A percentile compares a stretch with the other conserved stretches of the same genome.
Conservation (phyloP, 2,797 vertebrate genomes). For the Acanthurus tractus region DNA sequence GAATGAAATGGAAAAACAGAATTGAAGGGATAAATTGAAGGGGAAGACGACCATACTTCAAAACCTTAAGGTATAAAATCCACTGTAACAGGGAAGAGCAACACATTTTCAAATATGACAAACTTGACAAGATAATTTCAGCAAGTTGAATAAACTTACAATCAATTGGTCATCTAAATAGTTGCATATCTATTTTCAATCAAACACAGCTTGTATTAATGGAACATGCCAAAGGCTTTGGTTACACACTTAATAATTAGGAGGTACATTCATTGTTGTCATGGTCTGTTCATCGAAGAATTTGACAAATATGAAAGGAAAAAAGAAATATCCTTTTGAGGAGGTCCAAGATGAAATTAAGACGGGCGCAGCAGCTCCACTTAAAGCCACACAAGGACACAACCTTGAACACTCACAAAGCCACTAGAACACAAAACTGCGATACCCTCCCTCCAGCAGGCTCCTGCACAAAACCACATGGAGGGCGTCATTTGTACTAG, state of each 20-base stretch:
- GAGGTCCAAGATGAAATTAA: background rate
- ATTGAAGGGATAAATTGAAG: no score
- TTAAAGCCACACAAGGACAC: background rate
- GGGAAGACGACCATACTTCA: no score
- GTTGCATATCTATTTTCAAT: no score
- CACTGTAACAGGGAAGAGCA: no score
- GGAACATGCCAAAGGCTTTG: no score
- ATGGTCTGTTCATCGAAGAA: background rate
- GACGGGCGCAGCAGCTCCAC: background rate
- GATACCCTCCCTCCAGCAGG: background rate
- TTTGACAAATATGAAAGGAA: background rate
- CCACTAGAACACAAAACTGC: background rate
- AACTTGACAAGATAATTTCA: no score
- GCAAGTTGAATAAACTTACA: no score
- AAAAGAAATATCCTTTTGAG: background rate
- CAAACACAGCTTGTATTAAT: no score
- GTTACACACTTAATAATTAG: background rate
- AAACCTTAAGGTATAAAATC: no score
- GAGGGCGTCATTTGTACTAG: background rate
- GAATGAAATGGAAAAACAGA: no score
- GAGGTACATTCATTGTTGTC: background rate
- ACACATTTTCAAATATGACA: no score
- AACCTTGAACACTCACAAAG: background rate
- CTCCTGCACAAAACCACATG: background rate
- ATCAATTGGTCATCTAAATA: no score